These are phyloP conservation scores for Ploceus nigricollis DNA, from an alignment of 2,113 vertebrate genomes.

Conservation along the genomic window DNA sequence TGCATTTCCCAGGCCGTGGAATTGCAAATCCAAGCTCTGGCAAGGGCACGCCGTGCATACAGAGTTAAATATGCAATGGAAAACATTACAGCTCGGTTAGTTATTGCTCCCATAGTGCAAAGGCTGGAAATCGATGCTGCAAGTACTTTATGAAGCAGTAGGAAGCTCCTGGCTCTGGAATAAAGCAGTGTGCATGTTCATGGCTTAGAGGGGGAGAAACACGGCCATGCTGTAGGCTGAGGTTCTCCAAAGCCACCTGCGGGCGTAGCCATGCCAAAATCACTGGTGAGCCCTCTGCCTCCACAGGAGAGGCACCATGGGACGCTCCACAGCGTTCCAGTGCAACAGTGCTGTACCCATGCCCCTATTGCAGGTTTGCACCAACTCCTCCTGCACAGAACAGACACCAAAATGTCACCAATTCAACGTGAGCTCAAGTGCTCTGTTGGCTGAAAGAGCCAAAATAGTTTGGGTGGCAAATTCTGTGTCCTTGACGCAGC, in stretches of 20 bases:
- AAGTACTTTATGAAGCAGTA: background rate
- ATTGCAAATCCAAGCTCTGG: background rate
- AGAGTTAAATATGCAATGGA: conserved; percentile 17
- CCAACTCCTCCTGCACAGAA: background rate
- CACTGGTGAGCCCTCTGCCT: background rate
- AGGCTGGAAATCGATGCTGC: background rate
- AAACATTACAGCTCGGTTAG: conserved; percentile 13
- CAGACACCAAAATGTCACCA: accelerated
- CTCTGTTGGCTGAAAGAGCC: background rate
- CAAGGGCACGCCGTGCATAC: background rate
- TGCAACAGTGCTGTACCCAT: background rate
- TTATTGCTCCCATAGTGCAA: conserved; percentile 12
- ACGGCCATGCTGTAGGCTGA: background rate
- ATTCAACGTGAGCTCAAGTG: background rate
- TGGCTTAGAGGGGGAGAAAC: background rate
- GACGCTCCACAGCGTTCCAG: background rate
- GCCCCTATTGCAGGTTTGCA: background rate
- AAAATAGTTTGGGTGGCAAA: background rate
- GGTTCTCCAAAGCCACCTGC: background rate
- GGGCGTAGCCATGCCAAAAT: background rate
- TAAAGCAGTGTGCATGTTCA: background rate
- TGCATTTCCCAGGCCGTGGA: background rate
- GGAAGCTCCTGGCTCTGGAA: background rate
- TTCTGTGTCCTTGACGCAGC: background rate
- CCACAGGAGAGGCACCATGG: accelerated